These are phyloP conservation scores for Pelodytes ibericus DNA, from an alignment of 2,797 vertebrate genomes.

Conservation along the genomic window DNA sequence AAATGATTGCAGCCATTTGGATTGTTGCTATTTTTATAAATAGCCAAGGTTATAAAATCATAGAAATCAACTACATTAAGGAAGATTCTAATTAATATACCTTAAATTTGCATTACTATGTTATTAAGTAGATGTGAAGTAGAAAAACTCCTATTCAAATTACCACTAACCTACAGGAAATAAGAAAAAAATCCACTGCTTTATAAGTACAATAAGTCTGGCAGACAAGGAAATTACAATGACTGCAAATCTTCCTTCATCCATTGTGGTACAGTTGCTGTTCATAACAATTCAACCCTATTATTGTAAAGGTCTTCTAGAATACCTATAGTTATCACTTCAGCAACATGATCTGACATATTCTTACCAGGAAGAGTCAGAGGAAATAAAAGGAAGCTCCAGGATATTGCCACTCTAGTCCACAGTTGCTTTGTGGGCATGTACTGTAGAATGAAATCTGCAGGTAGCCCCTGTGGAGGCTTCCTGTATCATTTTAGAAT, in stretches of 20 bases:
- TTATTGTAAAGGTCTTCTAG: conserved; percentile 49
- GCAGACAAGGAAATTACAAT: conserved; percentile 50
- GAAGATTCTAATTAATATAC: no score
- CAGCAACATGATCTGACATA: conserved; percentile 54
- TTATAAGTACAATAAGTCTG: conserved; percentile 30
- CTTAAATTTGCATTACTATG: no score
- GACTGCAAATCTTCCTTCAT: conserved; percentile 44
- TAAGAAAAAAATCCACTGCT: conserved; percentile 23
- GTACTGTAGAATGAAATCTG: conserved; percentile 49
- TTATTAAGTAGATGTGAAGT: not conserved
- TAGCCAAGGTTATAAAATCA: no score
- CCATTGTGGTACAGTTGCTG: conserved; percentile 43
- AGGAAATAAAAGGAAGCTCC: conserved; percentile 48
- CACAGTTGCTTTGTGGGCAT: conserved; percentile 42
- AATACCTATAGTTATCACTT: conserved; percentile 55
- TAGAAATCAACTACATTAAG: no score
- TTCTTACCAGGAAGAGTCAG: conserved; percentile 48
- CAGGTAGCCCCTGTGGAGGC: conserved; percentile 47
- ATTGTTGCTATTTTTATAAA: no score
- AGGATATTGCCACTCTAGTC: conserved; percentile 47
- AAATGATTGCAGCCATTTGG: no score
- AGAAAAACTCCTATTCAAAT: conserved; percentile 20
- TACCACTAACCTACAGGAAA: conserved; percentile 17
- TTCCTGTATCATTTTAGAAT: conserved; percentile 48
- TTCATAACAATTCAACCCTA: conserved; percentile 46